Base-by-base conservation (phyloP, 2,113 vertebrate genomes). In the Typhlomys cinereus region DNA sequence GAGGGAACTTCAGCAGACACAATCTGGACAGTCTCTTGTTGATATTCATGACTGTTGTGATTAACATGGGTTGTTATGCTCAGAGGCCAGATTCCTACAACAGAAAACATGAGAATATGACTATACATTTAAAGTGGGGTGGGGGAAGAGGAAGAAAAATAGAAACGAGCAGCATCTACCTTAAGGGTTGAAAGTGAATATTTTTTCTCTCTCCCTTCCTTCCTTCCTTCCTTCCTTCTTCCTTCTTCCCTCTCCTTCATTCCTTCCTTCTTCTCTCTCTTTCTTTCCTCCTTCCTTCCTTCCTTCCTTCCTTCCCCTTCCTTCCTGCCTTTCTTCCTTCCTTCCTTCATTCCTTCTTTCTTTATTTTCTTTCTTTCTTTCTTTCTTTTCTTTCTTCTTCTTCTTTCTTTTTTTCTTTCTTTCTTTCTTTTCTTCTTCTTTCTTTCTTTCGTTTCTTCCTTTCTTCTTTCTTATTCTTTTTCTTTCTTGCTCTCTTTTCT, bases 111-210 rank as follows among this genome's bases (percentile, higher is more conserved):
- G 39, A 11, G 44, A 64, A 59, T 17, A 74, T 52, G 36, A 76
- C 79, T 71, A 25, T 59, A 84, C 54, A 86, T 27, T 89, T 76
- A 79, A 89, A 83, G 80, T 84, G 31, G 25, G n/a, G n/a, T n/a
- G n/a, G n/a, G n/a, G n/a, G n/a, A n/a, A n/a, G n/a, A n/a, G n/a
- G n/a, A n/a, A 89, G 70, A 86, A 76, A 94, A 52, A 83, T 1
- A 3, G 36, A 67, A 36, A 23, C 27, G 44, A 90, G 66, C 71
- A 59, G 34, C 48, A 70, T 12, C 25, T 80, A 46, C 20, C 27
- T 13, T 4, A 79, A 52, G 44, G 34, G 5, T 27, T 57, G 10
- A 71, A 31, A 21, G 46, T 48, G 41, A 85, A 13, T 52, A 70
- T 36, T 34, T 85, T 17, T 80, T 89, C 79, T 10, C 13, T 67